These are phyloP conservation scores for Lepus americanus DNA, from an alignment of 2,113 vertebrate genomes.

Conservation along the genomic window DNA sequence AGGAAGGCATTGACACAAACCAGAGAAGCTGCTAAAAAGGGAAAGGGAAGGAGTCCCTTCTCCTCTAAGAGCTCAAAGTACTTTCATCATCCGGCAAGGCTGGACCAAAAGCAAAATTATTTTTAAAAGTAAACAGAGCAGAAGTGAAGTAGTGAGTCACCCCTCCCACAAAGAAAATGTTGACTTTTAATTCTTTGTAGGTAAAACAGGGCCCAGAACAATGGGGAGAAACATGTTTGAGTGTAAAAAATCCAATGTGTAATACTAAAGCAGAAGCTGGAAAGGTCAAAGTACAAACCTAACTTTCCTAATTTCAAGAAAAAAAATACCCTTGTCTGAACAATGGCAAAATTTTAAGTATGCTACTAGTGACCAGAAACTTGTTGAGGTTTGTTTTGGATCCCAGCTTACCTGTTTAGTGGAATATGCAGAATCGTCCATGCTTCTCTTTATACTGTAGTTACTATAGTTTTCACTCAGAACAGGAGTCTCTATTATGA, in stretches of 20 bases:
- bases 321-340: background rate
- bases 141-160: slow-evolving; percentile 39
- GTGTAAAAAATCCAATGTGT: slow-evolving; percentile 4
- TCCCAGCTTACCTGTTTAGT: background rate
- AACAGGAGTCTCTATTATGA: background rate
- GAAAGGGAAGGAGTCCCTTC: slow-evolving; percentile 49
- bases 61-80: background rate
- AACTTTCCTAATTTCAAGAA: background rate
- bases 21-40: slow-evolving; percentile 43
- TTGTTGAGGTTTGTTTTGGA: background rate
- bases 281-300: background rate
- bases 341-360: background rate
- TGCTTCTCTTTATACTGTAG: background rate
- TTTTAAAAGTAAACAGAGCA: slow-evolving; percentile 68
- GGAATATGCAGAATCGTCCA: background rate
- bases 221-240: background rate
- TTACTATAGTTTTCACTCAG: background rate
- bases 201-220: slow-evolving; percentile 29
- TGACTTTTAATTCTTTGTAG: slow-evolving; percentile 9
- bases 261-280: slow-evolving; percentile 11
- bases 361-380: background rate
- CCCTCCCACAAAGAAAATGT: background rate
- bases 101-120: slow-evolving; percentile 5
- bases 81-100: slow-evolving; percentile 38
- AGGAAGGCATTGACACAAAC: slow-evolving; percentile 28